A percentile compares a stretch with the other conserved stretches of the same genome.
Conservation (phyloP, 1,140 invertebrate genomes). For the Bacillus rossius region DNA sequence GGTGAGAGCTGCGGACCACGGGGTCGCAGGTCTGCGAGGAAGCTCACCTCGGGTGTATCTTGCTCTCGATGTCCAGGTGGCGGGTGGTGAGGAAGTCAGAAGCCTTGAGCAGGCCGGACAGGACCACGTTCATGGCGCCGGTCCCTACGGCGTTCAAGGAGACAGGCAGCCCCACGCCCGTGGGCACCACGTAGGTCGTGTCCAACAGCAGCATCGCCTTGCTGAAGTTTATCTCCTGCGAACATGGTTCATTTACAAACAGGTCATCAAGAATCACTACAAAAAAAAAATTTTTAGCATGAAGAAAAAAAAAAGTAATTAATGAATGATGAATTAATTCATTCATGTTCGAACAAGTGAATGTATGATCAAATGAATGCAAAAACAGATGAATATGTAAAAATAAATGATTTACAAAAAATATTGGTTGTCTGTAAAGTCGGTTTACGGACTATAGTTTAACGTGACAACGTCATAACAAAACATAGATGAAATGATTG, state of each 20-base stretch:
- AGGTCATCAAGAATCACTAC: not conserved
- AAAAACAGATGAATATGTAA: too few relatives aligned
- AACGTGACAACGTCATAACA: too few relatives aligned
- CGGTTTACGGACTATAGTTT: too few relatives aligned
- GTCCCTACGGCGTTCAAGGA: conserved; percentile 80
- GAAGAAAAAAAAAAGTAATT: too few relatives aligned
- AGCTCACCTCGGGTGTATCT: conserved; percentile 62
- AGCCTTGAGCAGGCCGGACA: conserved; percentile 57
- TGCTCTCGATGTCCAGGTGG: conserved; percentile 69
- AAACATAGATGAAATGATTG: too few relatives aligned
- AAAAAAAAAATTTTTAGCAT: not conserved
- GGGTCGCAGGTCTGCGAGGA: too few relatives aligned
- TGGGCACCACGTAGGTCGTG: conserved; percentile 77
- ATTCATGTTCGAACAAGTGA: too few relatives aligned
- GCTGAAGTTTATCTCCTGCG: conserved; percentile 67
- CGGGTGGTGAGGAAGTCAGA: conserved; percentile 45
- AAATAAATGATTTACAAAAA: too few relatives aligned
- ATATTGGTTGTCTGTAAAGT: too few relatives aligned
- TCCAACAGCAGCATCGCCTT: conserved; percentile 79
- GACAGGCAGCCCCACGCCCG: conserved; percentile 77
- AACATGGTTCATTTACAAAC: conserved; percentile 19
- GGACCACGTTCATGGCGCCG: conserved; percentile 72
- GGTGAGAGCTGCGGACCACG: too few relatives aligned
- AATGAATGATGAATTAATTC: too few relatives aligned
- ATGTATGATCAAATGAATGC: too few relatives aligned